Evolutionary conservation across 2,888 invertebrate genomes (phyloP).

Genomic region (Pyrrhia umbra): DNA sequence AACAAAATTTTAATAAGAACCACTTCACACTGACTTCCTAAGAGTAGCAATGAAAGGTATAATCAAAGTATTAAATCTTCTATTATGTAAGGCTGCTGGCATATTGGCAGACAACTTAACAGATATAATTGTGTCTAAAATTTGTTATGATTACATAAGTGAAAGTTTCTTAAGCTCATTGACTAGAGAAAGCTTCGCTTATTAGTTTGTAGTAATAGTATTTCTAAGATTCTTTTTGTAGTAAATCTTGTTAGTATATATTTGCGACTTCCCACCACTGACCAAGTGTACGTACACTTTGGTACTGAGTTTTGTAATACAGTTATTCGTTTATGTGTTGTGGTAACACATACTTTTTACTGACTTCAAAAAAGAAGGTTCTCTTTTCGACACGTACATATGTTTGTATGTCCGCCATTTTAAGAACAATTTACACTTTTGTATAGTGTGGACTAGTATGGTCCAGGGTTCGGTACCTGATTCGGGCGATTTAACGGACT

Average conservation of each 20-base stretch:
- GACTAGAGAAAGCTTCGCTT: slow-evolving; percentile 40
- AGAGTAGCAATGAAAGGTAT: slow-evolving; percentile 2
- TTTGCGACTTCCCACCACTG: neutral
- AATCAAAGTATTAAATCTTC: slow-evolving; percentile 9
- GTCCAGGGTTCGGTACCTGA: too few relatives aligned
- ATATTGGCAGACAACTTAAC: slow-evolving; percentile 8
- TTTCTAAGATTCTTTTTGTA: slow-evolving; percentile 18
- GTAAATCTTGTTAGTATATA: neutral
- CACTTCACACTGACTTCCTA: slow-evolving; percentile 3
- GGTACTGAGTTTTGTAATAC: too few relatives aligned
- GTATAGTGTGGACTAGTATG: too few relatives aligned
- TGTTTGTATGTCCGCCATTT: too few relatives aligned
- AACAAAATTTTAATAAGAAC: neutral
- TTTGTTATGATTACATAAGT: slow-evolving; percentile 44
- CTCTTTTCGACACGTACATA: too few relatives aligned
- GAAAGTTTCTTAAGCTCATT: slow-evolving; percentile 45
- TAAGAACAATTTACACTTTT: too few relatives aligned
- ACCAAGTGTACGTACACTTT: neutral
- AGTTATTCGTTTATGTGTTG: too few relatives aligned
- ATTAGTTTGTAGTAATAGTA: slow-evolving; percentile 39
- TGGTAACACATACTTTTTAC: too few relatives aligned
- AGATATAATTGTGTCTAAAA: slow-evolving; percentile 40
- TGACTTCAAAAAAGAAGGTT: too few relatives aligned
- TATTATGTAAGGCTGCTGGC: slow-evolving; percentile 35
- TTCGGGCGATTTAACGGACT: too few relatives aligned